These are phyloP conservation scores for Myotis findleyi DNA, from an alignment of 2,797 vertebrate species.

Conservation along the genomic window DNA sequence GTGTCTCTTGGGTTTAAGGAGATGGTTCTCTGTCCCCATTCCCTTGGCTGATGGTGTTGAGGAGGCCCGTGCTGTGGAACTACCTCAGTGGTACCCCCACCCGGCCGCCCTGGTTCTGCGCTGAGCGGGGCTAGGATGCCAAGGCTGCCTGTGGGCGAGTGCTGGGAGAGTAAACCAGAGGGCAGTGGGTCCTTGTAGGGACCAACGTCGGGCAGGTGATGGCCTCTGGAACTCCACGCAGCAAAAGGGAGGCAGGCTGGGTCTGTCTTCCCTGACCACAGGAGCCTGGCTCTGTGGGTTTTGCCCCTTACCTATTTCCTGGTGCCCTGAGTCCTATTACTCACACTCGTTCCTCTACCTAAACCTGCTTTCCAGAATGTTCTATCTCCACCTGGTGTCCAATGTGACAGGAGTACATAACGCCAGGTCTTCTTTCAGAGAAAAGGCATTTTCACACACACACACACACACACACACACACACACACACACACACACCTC, in stretches of 20 bases:
- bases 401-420: background rate
- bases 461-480: too few species aligned
- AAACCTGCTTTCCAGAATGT: conserved; percentile 42
- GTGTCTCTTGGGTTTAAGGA: background rate
- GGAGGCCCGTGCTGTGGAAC: fast-evolving
- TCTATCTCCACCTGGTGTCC: background rate
- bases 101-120: background rate
- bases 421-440: background rate
- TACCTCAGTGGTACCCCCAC: background rate
- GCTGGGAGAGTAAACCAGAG: background rate
- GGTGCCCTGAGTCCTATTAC: background rate
- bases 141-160: background rate
- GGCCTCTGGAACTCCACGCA: background rate
- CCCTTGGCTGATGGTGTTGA: background rate
- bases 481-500: too few species aligned
- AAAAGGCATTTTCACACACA: background rate
- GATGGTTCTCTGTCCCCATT: background rate
- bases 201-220: fast-evolving
- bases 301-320: background rate
- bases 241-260: background rate
- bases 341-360: background rate
- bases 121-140: background rate
- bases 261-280: background rate
- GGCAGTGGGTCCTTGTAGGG: fast-evolving
- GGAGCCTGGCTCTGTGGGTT: background rate